Base-by-base conservation (phyloP, 2,888 invertebrate species). In the Cabera pusaria region DNA sequence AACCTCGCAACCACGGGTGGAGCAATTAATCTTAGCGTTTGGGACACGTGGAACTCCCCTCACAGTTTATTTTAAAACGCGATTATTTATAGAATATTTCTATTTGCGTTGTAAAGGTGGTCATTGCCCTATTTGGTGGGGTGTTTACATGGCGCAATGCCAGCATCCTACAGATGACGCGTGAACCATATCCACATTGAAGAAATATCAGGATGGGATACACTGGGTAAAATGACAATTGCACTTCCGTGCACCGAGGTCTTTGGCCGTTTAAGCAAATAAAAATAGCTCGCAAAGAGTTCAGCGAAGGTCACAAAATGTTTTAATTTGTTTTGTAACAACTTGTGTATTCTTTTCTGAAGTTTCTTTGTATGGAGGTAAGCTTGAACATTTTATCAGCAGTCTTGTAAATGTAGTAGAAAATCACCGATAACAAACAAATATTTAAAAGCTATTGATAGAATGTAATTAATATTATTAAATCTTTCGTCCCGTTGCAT, bases 61-160 rank as follows among this genome's bases (percentile, higher is more conserved):
- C 70, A 54, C 55, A 59, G 64, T 74, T 79, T 83, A 82, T 81
- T 80, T 80, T 78, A 70, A 72, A 71, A 67, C 56, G 46, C 47
- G 50, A 63, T 61, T 85, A 86, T 80, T 77, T 75, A 74, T 85
- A 85, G 81, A 77, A 62, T 64, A 12, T 25, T 9, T 71, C 81
- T 86, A 85, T 86, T 85, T 86, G 66, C 64, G 78, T 81, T 68
- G 49, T 54, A 49, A 64, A 57, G 64, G 61, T 84, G 86, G 84
- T 85, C 85, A 78, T 82, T 86, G 84, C 86, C 85, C 87, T 83
- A 84, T 82, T 84, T 85, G 86, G 85, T 77, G 64, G 61, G 73
- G 63, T 83, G 83, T 86, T 82, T 85, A 83, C 80, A 72, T 84
- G 83, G 83, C 82, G 69, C 59, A 50, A 35, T 68, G 81, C 79